Conservation (phyloP, 2,113 vertebrate species). For the Platycercus adscitus region DNA sequence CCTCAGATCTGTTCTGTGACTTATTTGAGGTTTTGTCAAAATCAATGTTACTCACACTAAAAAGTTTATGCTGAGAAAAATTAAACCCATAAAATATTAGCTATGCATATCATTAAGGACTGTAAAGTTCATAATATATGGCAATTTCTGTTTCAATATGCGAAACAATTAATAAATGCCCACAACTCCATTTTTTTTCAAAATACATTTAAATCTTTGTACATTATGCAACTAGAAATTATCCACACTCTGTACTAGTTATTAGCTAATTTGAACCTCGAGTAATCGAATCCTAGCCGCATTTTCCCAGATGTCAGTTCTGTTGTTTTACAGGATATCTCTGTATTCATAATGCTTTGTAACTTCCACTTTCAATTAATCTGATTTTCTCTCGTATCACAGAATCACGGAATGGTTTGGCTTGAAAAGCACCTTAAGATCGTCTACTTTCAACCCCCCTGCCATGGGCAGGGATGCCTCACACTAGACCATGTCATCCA, state of each 20-base stretch:
- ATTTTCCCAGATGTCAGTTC: slow-evolving; percentile 16
- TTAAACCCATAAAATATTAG: slow-evolving; percentile 34
- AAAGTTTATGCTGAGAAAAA: slow-evolving; percentile 54
- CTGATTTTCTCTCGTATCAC: not conserved
- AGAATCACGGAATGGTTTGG: not conserved
- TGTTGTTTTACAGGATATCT: not conserved
- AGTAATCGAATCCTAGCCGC: slow-evolving; percentile 20
- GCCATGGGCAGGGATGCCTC: not conserved
- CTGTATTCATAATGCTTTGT: not conserved
- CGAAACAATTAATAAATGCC: slow-evolving; percentile 35
- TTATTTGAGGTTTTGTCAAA: slow-evolving; percentile 50
- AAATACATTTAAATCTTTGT: slow-evolving; percentile 28
- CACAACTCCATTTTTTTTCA: not conserved
- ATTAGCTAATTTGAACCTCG: slow-evolving; percentile 51
- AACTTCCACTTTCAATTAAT: slow-evolving; percentile 28
- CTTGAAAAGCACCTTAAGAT: not conserved
- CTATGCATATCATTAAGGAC: not conserved
- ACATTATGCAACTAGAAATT: slow-evolving; percentile 49
- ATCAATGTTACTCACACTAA: slow-evolving; percentile 48
- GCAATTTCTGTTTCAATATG: slow-evolving; percentile 22
- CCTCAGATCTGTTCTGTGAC: slow-evolving; percentile 52
- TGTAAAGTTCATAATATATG: slow-evolving; percentile 11
- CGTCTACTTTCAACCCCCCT: not conserved
- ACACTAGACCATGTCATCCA: not conserved
- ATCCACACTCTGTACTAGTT: slow-evolving; percentile 22